phyloP scores from a whole-genome alignment of 2,797 vertebrate genomes.

The Hozukius guyotensis region DNA sequence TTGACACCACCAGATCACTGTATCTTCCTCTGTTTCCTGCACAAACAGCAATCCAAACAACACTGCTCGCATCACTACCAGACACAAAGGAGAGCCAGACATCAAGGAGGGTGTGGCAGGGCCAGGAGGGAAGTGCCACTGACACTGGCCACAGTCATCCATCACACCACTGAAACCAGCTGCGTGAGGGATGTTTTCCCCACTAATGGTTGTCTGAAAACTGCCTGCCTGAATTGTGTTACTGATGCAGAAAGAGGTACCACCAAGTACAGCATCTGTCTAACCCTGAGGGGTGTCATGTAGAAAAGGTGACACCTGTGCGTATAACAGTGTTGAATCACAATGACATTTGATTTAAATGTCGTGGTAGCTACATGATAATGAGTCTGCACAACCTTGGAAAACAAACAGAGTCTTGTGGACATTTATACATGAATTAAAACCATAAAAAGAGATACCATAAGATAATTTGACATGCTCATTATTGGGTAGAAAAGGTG shows the following conservation, averaged over 20 bases:
- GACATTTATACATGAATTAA: not conserved
- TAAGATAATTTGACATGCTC: not conserved
- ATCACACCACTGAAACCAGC: slow-evolving; percentile 39
- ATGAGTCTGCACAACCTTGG: not conserved
- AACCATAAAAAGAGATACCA: not conserved
- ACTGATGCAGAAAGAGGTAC: not conserved
- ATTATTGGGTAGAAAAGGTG: not conserved
- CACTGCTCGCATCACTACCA: slow-evolving; percentile 5
- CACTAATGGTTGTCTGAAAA: not conserved
- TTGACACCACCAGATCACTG: slow-evolving; percentile 35
- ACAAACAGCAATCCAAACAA: slow-evolving; percentile 31
- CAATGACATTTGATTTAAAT: not conserved
- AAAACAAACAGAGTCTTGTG: not conserved
- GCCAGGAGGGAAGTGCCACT: slow-evolving; percentile 51
- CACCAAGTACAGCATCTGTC: not conserved
- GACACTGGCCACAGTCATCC: slow-evolving; percentile 35
- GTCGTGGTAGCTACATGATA: not conserved
- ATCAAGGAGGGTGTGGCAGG: slow-evolving; percentile 76
- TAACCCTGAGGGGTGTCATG: not conserved
- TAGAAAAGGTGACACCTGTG: slow-evolving; percentile 14
- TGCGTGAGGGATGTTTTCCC: not conserved
- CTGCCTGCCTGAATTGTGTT: not conserved
- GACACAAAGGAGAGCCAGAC: slow-evolving; percentile 67
- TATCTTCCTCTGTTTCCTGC: slow-evolving; percentile 41
- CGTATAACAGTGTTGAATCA: not conserved